phyloP scores from a whole-genome alignment of 2,113 vertebrate genomes.

The Plecotus auritus region DNA sequence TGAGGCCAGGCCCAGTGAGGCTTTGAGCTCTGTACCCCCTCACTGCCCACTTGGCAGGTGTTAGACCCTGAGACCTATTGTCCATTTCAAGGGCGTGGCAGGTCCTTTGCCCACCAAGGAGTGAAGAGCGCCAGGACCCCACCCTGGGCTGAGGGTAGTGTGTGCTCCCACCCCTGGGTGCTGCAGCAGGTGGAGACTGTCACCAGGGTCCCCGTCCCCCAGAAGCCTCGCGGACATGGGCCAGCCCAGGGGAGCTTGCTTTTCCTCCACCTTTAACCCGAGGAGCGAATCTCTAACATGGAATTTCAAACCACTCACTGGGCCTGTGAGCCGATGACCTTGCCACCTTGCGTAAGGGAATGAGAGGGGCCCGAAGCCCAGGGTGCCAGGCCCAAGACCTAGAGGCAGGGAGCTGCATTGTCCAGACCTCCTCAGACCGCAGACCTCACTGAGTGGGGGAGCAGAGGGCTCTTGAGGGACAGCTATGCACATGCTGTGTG shows the following conservation, averaged over 20 bases:
- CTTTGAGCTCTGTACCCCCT: not conserved
- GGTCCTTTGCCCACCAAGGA: accelerated
- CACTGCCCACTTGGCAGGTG: constrained; percentile 57
- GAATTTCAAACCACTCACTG: not conserved
- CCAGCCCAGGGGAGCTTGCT: accelerated
- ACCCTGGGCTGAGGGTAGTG: not conserved
- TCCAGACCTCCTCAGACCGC: accelerated
- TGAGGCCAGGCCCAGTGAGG: not conserved
- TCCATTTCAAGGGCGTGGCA: not conserved
- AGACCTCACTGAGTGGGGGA: not conserved
- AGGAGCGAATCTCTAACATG: not conserved
- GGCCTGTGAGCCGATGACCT: not conserved
- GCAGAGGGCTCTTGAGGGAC: not conserved
- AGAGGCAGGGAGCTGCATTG: accelerated
- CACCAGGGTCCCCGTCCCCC: not conserved
- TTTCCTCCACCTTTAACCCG: not conserved
- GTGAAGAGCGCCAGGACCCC: not conserved
- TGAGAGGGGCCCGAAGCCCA: not conserved
- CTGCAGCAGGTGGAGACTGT: not conserved
- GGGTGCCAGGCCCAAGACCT: not conserved
- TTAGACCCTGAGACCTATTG: not conserved
- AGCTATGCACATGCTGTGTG: accelerated
- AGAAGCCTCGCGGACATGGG: accelerated
- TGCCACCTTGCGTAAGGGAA: not conserved
- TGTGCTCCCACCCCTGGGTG: accelerated